phyloP scores from a whole-genome alignment of 2,888 invertebrate species.

The Thymelicus acteon region DNA sequence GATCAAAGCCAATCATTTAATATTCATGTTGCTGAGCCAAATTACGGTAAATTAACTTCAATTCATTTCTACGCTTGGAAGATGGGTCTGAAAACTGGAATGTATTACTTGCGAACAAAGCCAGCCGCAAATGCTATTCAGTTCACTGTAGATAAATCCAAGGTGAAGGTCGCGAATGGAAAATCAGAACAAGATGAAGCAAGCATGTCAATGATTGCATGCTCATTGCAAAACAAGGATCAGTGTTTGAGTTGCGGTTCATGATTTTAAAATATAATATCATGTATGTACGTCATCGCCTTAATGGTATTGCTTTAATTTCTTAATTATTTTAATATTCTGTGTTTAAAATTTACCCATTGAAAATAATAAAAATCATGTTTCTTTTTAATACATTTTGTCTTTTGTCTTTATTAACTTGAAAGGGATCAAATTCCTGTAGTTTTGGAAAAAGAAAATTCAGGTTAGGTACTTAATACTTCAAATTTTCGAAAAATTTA shows the following conservation, averaged over 20 bases:
- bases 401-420: too few species aligned
- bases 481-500: too few species aligned
- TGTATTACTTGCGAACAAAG: slow-evolving; percentile 99
- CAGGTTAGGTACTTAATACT: too few species aligned
- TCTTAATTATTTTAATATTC: not conserved
- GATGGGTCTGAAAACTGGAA: slow-evolving; percentile 98
- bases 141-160: slow-evolving; percentile 96
- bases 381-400: not conserved
- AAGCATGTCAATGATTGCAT: slow-evolving; percentile 91
- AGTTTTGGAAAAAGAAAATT: too few species aligned
- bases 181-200: slow-evolving; percentile 65
- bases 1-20: slow-evolving; percentile 99
- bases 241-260: slow-evolving; percentile 95
- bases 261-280: slow-evolving; percentile 58
- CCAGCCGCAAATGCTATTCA: slow-evolving; percentile 98
- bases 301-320: not conserved
- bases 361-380: slow-evolving; percentile 5
- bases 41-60: slow-evolving; percentile 96
- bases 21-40: slow-evolving; percentile 97
- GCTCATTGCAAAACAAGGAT: slow-evolving; percentile 94
- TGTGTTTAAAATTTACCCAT: not conserved
- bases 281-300: not conserved
- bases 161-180: slow-evolving; percentile 58
- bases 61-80: slow-evolving; percentile 99
- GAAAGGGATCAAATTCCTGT: too few species aligned